Conservation (phyloP, 2,113 vertebrate species). For the Phylloscopus trochilus region DNA sequence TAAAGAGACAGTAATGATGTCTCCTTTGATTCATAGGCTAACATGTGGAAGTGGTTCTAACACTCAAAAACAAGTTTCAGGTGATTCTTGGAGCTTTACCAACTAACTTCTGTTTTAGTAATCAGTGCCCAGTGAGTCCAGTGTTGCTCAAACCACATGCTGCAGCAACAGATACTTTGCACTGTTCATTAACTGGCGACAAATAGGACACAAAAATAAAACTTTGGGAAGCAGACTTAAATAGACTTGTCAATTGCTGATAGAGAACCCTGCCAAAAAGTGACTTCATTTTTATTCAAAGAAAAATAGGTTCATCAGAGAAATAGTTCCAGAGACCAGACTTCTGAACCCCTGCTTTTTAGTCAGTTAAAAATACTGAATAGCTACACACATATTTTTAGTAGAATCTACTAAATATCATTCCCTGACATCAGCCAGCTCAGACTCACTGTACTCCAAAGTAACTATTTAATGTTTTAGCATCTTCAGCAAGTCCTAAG, state of each 20-base stretch:
- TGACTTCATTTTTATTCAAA: constrained; percentile 11
- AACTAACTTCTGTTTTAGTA: background rate
- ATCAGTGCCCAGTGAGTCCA: background rate
- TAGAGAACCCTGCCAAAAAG: background rate
- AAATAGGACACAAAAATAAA: constrained; percentile 1
- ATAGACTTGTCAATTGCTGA: constrained; percentile 3
- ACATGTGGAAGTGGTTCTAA: background rate
- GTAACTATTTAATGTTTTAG: background rate
- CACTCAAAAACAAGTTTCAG: background rate
- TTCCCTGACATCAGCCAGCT: background rate
- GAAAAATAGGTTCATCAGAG: background rate
- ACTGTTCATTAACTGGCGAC: background rate
- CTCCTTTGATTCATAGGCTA: background rate
- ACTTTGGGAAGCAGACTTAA: background rate
- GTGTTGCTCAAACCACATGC: background rate
- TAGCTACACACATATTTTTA: background rate
- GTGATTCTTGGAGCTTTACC: background rate
- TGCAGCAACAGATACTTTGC: background rate
- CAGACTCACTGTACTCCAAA: background rate
- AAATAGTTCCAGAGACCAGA: background rate
- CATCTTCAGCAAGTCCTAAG: background rate
- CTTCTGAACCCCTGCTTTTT: background rate
- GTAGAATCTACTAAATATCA: background rate
- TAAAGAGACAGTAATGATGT: background rate
- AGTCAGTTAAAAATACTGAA: background rate